Conservation (phyloP, 1,140 invertebrate genomes). For the Bombus picipes region DNA sequence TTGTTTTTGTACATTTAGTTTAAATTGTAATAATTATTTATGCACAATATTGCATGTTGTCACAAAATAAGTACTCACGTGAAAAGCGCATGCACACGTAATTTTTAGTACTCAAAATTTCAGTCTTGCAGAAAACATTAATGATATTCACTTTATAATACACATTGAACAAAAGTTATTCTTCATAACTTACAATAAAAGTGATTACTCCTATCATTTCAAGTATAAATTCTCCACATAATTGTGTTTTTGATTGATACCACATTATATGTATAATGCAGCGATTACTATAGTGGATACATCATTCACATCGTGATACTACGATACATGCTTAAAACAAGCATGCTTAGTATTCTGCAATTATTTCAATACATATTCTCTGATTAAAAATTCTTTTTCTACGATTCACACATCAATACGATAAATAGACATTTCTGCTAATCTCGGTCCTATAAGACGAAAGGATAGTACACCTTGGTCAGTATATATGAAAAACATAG, state of each 20-base stretch:
- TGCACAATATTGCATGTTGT: slow-evolving; percentile 37
- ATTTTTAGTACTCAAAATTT: slow-evolving; percentile 57
- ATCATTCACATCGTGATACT: slow-evolving; percentile 9
- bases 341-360: slow-evolving; percentile 4
- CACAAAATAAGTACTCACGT: slow-evolving; percentile 49
- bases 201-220: slow-evolving; percentile 13
- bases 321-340: slow-evolving; percentile 9
- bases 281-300: not conserved
- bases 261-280: not conserved
- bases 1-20: slow-evolving; percentile 67
- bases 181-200: slow-evolving; percentile 4
- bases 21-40: slow-evolving; percentile 42
- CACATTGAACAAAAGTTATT: slow-evolving; percentile 31
- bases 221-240: slow-evolving; percentile 25
- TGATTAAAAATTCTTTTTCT: slow-evolving; percentile 22
- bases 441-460: slow-evolving; percentile 29
- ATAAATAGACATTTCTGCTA: slow-evolving; percentile 14
- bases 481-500: slow-evolving; percentile 29
- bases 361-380: not conserved
- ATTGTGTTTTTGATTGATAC: slow-evolving; percentile 25
- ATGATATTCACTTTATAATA: slow-evolving; percentile 47
- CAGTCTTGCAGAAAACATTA: slow-evolving; percentile 67
- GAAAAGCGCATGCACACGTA: slow-evolving; percentile 46
- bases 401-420: not conserved
- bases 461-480: slow-evolving; percentile 9